These are phyloP conservation scores for Diadumene lineata DNA, from an alignment of 92 coral and sea anemone species.

Conservation along the genomic window DNA sequence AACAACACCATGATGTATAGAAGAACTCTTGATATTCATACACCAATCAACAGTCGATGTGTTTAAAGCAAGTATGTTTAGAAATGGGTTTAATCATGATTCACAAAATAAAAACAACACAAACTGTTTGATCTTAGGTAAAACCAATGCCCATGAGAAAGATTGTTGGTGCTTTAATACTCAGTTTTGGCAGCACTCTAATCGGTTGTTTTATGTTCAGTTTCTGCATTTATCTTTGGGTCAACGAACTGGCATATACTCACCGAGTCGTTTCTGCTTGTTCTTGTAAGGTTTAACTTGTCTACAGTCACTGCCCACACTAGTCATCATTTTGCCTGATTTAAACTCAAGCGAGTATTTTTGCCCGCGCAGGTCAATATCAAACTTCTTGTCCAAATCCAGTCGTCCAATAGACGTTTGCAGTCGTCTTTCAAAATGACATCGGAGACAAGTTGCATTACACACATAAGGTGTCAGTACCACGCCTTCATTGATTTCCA, in stretches of 20 bases:
- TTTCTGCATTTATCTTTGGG: too few relatives aligned
- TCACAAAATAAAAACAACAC: too few relatives aligned
- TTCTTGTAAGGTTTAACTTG: slow-evolving; percentile 39
- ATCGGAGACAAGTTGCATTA: slow-evolving; percentile 74
- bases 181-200: too few relatives aligned
- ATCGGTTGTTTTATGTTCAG: too few relatives aligned
- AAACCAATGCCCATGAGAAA: too few relatives aligned
- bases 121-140: too few relatives aligned
- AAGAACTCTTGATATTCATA: too few relatives aligned
- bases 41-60: too few relatives aligned
- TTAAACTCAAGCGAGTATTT: slow-evolving; percentile 49
- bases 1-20: neutral
- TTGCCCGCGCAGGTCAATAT: slow-evolving; percentile 67
- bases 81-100: too few relatives aligned
- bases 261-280: slow-evolving; percentile 57
- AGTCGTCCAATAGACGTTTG: slow-evolving; percentile 70
- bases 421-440: slow-evolving; percentile 75
- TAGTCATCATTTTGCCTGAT: slow-evolving; percentile 39
- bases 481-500: slow-evolving; percentile 57
- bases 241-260: too few relatives aligned
- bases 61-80: too few relatives aligned
- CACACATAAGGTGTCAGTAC: slow-evolving; percentile 66
- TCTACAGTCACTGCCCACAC: slow-evolving; percentile 34
- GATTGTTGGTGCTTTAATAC: too few relatives aligned
- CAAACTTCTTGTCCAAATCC: slow-evolving; percentile 58